A percentile compares a stretch with the other conserved stretches of the same genome.
Conservation (phyloP, 2,113 vertebrate species). For the Bujurquina vittata region DNA sequence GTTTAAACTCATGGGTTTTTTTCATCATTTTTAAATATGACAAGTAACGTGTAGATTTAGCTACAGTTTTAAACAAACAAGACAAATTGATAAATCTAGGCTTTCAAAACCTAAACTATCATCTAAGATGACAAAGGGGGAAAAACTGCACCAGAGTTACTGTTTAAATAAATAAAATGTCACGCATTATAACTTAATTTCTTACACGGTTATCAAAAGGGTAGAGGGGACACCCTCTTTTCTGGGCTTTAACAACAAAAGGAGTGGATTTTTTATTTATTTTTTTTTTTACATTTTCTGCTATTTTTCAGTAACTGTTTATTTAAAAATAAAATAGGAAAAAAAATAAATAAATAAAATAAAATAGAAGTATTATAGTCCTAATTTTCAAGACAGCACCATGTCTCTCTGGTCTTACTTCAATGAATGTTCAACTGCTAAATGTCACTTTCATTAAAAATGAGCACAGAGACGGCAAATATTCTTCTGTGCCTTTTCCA, state of each 20-base stretch:
- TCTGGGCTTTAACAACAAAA: not conserved
- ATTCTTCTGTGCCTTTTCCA: not conserved
- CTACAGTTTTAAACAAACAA: not conserved
- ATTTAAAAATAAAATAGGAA: too few species aligned
- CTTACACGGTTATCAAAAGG: too few species aligned
- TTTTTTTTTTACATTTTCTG: not conserved
- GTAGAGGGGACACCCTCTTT: too few species aligned
- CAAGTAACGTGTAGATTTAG: not conserved
- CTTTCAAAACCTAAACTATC: not conserved
- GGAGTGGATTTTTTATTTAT: too few species aligned
- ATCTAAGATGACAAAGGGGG: too few species aligned
- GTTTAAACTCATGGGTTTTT: not conserved
- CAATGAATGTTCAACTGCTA: not conserved
- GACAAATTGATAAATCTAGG: fast-evolving
- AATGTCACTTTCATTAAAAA: constrained; percentile 18
- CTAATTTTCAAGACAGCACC: not conserved
- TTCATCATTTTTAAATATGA: not conserved
- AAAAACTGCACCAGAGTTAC: too few species aligned
- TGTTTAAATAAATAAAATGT: too few species aligned
- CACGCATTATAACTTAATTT: too few species aligned
- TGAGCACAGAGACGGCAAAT: not conserved
- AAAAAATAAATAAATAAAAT: too few species aligned
- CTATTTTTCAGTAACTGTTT: not conserved
- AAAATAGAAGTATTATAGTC: not conserved
- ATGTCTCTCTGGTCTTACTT: not conserved